Evolutionary conservation across 2,797 vertebrate species (phyloP).

Genomic region (Anguilla anguilla): DNA sequence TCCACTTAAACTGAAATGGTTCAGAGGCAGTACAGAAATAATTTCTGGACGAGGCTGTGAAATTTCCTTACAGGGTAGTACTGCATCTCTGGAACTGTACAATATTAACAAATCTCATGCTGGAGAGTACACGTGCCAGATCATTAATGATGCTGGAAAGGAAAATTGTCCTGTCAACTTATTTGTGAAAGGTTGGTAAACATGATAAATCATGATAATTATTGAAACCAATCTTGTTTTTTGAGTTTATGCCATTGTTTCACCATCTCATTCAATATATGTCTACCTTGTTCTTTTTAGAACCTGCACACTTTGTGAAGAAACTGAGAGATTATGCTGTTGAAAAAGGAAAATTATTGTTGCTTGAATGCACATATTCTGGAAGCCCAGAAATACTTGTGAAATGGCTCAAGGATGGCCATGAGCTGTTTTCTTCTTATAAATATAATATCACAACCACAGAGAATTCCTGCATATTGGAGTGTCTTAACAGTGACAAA

Average conservation of each 20-base stretch:
- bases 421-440: constrained; percentile 82
- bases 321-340: constrained; percentile 88
- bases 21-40: constrained; percentile 89
- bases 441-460: constrained; percentile 91
- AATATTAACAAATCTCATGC: constrained; percentile 79
- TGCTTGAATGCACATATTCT: constrained; percentile 85
- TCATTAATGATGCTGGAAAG: constrained; percentile 90
- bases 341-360: constrained; percentile 87
- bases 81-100: constrained; percentile 84
- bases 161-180: constrained; percentile 84
- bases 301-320: constrained; percentile 90
- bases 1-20: constrained; percentile 94
- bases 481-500: constrained; percentile 88
- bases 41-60: constrained; percentile 74
- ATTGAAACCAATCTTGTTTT: not conserved
- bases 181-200: constrained; percentile 89
- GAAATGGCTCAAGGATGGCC: constrained; percentile 88
- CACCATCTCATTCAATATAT: constrained; percentile 3
- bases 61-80: constrained; percentile 83
- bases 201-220: not conserved
- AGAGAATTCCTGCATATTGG: constrained; percentile 92
- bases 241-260: not conserved
- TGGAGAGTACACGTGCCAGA: constrained; percentile 94
- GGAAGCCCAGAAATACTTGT: constrained; percentile 92
- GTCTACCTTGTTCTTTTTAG: constrained; percentile 67